Percentiles rank a stretch among this genome's conserved stretches.
Conservation (phyloP, 2,113 vertebrate species). For the Pyxicephalus adspersus region DNA sequence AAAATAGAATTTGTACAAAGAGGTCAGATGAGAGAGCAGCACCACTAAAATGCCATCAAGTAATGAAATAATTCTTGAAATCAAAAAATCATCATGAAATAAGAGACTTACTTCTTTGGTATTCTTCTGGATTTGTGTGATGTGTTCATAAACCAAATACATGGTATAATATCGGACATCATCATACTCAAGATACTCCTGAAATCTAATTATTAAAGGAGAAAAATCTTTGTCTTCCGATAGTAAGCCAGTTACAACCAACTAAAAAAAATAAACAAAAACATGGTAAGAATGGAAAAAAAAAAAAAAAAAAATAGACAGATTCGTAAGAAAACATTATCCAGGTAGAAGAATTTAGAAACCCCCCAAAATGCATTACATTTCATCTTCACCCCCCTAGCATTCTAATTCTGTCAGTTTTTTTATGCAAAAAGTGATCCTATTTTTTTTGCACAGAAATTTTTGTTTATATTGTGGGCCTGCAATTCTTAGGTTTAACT, state of each 20-base stretch:
- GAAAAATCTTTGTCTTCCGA: conserved; percentile 71
- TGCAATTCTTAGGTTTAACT: no score
- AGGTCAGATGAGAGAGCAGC: no score
- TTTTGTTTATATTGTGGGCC: no score
- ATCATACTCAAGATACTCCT: conserved; percentile 83
- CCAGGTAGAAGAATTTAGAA: no score
- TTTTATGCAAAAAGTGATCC: no score
- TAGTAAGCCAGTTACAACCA: conserved; percentile 77
- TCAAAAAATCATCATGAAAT: not conserved
- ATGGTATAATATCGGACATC: conserved; percentile 89
- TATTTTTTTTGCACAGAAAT: no score
- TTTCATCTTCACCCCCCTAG: no score
- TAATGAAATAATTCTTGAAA: not conserved
- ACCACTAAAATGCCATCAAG: not conserved
- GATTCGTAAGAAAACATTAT: no score
- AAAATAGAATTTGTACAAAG: not conserved
- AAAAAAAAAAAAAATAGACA: not conserved
- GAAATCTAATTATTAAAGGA: conserved; percentile 84
- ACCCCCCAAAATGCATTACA: no score
- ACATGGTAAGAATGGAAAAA: not conserved
- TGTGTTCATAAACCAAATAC: conserved; percentile 68
- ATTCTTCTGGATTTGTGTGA: conserved; percentile 70
- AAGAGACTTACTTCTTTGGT: conserved; percentile 74
- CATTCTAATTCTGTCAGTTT: no score
- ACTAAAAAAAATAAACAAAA: conserved; percentile 64